Evolutionary conservation across 2,113 vertebrate species (phyloP), one percentile per base, ranked within the genome.

Genomic region (Passer montanus): DNA sequence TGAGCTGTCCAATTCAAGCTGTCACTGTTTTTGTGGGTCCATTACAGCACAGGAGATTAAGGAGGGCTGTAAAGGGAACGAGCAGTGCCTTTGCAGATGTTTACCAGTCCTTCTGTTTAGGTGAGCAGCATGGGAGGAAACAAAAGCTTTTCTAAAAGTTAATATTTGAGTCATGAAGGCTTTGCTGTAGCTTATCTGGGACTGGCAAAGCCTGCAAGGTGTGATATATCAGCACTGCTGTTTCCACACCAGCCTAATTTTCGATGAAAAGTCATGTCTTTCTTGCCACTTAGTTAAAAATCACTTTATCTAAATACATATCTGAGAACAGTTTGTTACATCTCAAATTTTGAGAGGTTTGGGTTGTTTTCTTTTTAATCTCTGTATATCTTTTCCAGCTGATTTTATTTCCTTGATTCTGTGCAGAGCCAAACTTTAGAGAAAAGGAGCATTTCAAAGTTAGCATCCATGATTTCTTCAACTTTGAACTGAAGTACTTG

Each of bases 1-100:
- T 90, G 79, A 69, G 90, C 92, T 95, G 95, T 73, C 88, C 70
- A 46, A 15, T 47, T 82, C 74, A 80, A 93, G 82, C 88, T 95
- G 94, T 66, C 72, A 8, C 73, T 58, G 79, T 27, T 90, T 94
- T 43, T 73, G 74, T 62, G 69, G 72, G 37, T 49, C 67, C 78
- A 9, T 87, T 44, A n/a, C 6, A 3, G 55, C 50, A 3, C 53
- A 66, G 67, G 63, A 76, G 67, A 73, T 53, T 76, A 3, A 66
- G 62, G n/a, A 85, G 46, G 31, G 85, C 63, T 90, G 78, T 79
- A 66, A 93, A 96, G 78, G 75, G 88, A 83, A 17, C 5, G 2
- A 44, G 35, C 47, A 69, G 49, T 7, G 53, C 20, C 41, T 93
- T 23, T 80, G 53, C 85, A 90, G 85, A 41, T 91, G 85, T 88